Evolutionary conservation across 2,888 invertebrate genomes (phyloP).

Genomic region (Thereva nobilitata): DNA sequence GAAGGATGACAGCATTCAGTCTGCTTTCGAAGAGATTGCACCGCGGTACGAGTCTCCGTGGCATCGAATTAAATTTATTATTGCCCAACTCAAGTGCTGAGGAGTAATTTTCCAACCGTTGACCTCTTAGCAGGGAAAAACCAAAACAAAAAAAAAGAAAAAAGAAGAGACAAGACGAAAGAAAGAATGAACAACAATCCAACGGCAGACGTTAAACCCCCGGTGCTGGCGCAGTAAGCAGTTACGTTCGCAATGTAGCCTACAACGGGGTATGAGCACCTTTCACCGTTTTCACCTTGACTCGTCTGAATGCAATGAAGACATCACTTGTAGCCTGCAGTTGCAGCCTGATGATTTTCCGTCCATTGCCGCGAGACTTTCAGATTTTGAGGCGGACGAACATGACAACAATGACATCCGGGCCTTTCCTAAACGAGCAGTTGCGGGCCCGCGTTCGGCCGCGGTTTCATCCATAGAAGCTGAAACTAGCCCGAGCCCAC

Average conservation of each 20-base stretch:
- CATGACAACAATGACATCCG: constrained; percentile 32
- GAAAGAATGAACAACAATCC: neutral
- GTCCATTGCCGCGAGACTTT: constrained; percentile 17
- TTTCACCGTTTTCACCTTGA: constrained; percentile 37
- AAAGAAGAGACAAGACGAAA: neutral
- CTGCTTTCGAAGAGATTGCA: constrained; percentile 26
- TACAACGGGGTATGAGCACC: constrained; percentile 15
- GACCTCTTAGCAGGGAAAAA: constrained; percentile 11
- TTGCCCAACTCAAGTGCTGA: no score
- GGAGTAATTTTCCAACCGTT: constrained; percentile 25
- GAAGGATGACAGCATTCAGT: no score
- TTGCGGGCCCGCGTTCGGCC: neutral
- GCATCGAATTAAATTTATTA: neutral
- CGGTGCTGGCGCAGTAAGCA: no score
- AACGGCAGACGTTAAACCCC: neutral
- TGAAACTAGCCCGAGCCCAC: no score
- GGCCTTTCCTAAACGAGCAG: constrained; percentile 16
- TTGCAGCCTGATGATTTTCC: constrained; percentile 19
- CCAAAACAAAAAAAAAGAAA: neutral
- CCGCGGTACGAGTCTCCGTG: neutral
- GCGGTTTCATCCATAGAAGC: no score
- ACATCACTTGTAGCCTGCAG: constrained; percentile 9
- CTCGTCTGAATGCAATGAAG: constrained; percentile 27
- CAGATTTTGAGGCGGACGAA: constrained; percentile 21
- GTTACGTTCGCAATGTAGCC: neutral